Evolutionary conservation across 2,888 invertebrate genomes (phyloP).

Genomic region (Venusia cambrica): DNA sequence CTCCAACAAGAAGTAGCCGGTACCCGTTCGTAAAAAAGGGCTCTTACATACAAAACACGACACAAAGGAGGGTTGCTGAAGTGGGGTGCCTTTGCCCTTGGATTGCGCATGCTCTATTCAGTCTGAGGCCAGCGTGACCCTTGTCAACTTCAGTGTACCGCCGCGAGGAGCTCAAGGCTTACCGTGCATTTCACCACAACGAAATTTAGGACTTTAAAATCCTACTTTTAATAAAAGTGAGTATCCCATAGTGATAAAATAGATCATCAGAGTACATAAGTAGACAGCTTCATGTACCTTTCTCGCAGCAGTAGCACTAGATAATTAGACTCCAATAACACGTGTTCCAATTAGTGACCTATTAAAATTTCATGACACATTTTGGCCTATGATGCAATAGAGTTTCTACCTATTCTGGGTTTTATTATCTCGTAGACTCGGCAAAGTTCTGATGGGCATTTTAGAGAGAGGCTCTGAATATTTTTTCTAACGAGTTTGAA

Average conservation of each 20-base stretch:
- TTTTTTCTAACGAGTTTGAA: slow-evolving; percentile 29
- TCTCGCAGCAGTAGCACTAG: slow-evolving; percentile 1
- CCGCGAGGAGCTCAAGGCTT: slow-evolving; percentile 51
- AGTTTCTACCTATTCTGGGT: neutral
- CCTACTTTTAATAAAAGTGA: slow-evolving; percentile 68
- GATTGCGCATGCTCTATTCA: slow-evolving; percentile 70
- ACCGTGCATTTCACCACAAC: slow-evolving; percentile 38
- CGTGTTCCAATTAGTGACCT: slow-evolving; percentile 35
- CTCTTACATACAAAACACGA: slow-evolving; percentile 36
- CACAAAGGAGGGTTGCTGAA: slow-evolving; percentile 49
- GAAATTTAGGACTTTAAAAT: slow-evolving; percentile 63
- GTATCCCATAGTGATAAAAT: slow-evolving; percentile 32
- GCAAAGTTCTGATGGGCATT: slow-evolving; percentile 1
- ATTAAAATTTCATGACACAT: slow-evolving; percentile 23
- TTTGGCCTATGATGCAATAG: slow-evolving; percentile 4
- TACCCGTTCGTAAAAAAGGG: slow-evolving; percentile 15
- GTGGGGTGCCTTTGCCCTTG: slow-evolving; percentile 54
- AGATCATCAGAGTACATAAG: slow-evolving; percentile 3
- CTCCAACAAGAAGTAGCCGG: too few species aligned
- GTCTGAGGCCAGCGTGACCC: slow-evolving; percentile 50
- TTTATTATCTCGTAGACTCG: neutral
- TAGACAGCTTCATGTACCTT: slow-evolving; percentile 2
- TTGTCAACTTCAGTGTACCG: slow-evolving; percentile 65
- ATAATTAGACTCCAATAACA: slow-evolving; percentile 23
- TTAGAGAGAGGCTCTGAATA: neutral